Base-by-base conservation (phyloP, 1,140 invertebrate genomes). In the Hylaeus anthracinus region DNA sequence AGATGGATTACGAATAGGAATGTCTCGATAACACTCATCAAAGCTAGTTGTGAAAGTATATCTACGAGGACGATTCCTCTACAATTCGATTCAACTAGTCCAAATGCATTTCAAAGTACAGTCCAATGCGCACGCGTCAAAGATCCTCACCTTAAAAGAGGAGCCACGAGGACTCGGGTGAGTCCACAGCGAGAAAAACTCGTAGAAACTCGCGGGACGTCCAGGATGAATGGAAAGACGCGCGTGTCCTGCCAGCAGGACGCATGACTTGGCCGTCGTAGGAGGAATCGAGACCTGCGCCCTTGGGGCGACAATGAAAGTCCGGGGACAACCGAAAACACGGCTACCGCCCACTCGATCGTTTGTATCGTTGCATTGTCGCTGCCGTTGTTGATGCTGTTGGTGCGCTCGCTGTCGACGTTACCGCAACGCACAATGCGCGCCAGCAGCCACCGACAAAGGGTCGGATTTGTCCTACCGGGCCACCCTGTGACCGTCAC, bases 311-410 rank as follows among this genome's bases (percentile, higher is more conserved):
- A 90, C 86, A 90, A 90, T 90, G 84, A 90, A 83, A 83, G 72
- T 66, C 15, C 43, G 74, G 39, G 79, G 80, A 88, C 86, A 87
- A 83, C 84, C 76, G 84, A 89, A 90, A 91, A 91, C 90, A 91
- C 83, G 84, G 65, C 90, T 90, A 90, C 87, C 87, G 87, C 88
- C 87, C 77, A 89, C 87, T 86, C 84, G 73, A 85, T 83, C 86
- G 86, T 85, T 85, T 84, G 78, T 87, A 65, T 64, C 75, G 48
- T 39, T 61, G 80, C 43, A 82, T 87, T 79, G 76, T 83, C 72
- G 76, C 76, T 75, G 81, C 79, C 55, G 77, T 81, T 79, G 67
- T 61, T 61, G 73, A 37, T 61, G 71, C 72, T 37, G 9, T 53
- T 51, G 69, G 53, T 56, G 63, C 71, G 55, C 10, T 71, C 77